These are phyloP conservation scores for Sorex fumeus DNA, from an alignment of 2,113 vertebrate genomes.

Conservation along the genomic window DNA sequence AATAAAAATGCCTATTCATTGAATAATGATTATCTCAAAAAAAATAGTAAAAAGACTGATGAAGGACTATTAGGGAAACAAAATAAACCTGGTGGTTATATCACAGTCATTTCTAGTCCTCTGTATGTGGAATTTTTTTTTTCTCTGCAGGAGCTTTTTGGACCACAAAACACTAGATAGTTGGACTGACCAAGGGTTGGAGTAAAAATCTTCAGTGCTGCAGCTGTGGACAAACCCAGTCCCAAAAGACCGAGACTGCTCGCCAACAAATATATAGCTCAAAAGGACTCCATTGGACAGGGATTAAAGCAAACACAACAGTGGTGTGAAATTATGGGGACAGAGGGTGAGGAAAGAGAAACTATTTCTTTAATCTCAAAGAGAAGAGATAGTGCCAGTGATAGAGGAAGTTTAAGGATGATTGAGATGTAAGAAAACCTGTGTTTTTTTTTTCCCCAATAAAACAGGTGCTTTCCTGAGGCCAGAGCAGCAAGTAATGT, in stretches of 20 bases:
- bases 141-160: background rate
- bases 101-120: background rate
- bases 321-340: background rate
- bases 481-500: no score
- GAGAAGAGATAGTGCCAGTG: background rate
- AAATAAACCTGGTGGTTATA: background rate
- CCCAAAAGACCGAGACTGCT: background rate
- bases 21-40: background rate
- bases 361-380: background rate
- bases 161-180: background rate
- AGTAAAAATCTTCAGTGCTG: background rate
- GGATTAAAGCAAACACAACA: background rate
- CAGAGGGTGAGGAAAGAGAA: background rate
- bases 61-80: background rate
- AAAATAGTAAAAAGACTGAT: slow-evolving; percentile 26
- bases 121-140: background rate
- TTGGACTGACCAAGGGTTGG: background rate
- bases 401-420: background rate
- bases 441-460: background rate
- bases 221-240: background rate
- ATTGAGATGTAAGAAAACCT: background rate
- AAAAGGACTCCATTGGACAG: background rate
- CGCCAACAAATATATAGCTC: background rate
- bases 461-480: no score
- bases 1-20: slow-evolving; percentile 24